phyloP scores from a whole-genome alignment of 1,140 invertebrate species.

The Drosophila willistoni region DNA sequence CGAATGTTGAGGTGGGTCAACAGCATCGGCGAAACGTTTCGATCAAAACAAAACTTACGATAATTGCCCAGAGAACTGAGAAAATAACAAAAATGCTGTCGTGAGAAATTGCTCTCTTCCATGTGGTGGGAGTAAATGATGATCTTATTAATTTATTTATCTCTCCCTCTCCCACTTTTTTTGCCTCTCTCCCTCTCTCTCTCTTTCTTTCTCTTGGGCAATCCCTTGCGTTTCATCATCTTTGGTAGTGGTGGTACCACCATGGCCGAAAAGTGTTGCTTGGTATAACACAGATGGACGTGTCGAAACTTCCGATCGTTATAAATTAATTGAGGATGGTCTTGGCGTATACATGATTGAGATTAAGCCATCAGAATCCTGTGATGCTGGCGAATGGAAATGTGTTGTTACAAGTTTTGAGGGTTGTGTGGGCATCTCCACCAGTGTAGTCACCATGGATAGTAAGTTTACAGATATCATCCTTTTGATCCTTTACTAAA shows the following conservation, averaged over 20 bases:
- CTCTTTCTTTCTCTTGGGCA: conserved; percentile 19
- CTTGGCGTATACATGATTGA: conserved; percentile 91
- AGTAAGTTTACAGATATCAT: conserved; percentile 68
- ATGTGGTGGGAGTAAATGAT: conserved; percentile 4
- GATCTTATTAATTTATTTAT: conserved; percentile 14
- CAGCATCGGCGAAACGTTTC: conserved; percentile 44
- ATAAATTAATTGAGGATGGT: conserved; percentile 90
- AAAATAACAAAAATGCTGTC: conserved; percentile 27
- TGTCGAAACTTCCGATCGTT: conserved; percentile 87
- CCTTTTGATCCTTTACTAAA: not conserved
- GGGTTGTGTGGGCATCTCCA: conserved; percentile 89
- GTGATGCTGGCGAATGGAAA: conserved; percentile 95
- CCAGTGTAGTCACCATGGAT: conserved; percentile 89
- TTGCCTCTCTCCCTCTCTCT: conserved; percentile 18
- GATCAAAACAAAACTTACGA: conserved; percentile 73
- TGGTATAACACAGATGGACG: conserved; percentile 94
- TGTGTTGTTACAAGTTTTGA: conserved; percentile 90
- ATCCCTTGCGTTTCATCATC: not conserved
- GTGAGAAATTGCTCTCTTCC: conserved; percentile 13
- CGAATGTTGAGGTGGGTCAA: conserved; percentile 79
- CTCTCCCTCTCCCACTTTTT: conserved; percentile 20
- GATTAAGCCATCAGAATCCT: conserved; percentile 88
- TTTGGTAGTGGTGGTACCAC: conserved; percentile 88
- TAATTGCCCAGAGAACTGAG: conserved; percentile 44
- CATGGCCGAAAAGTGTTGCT: conserved; percentile 90